Evolutionary conservation across 2,113 vertebrate species (phyloP).

Genomic region (Tachuris rubrigastra): DNA sequence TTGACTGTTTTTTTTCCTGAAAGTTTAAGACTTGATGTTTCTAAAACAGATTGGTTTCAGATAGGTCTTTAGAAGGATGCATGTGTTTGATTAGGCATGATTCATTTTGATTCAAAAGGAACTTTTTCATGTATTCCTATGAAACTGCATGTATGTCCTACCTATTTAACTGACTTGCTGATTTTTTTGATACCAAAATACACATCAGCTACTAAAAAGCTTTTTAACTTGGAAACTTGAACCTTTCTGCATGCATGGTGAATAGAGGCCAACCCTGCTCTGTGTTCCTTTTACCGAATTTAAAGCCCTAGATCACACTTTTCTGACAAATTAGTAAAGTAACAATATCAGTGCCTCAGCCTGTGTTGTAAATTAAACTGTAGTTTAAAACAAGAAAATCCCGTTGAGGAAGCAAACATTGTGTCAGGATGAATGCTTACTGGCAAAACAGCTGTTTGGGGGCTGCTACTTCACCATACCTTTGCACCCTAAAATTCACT

Average conservation of each 20-base stretch:
- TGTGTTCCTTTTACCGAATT: neutral
- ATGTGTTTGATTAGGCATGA: neutral
- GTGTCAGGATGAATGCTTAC: neutral
- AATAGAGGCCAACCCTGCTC: neutral
- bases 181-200: rapidly evolving
- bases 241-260: neutral
- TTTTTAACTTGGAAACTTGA: neutral
- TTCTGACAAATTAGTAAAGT: neutral
- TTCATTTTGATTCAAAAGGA: neutral
- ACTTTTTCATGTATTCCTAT: neutral
- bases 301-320: neutral
- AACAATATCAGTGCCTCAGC: neutral
- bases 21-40: neutral
- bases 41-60: neutral
- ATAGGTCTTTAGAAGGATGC: neutral
- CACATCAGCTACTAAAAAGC: neutral
- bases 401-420: neutral
- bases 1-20: neutral
- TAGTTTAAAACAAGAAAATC: neutral
- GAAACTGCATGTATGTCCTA: neutral
- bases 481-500: neutral
- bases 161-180: neutral
- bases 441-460: neutral
- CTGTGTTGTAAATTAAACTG: neutral
- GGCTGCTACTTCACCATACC: neutral